These are phyloP conservation scores for Melanotaenia pygmaea DNA, from an alignment of 2,797 vertebrate species.

Conservation along the genomic window DNA sequence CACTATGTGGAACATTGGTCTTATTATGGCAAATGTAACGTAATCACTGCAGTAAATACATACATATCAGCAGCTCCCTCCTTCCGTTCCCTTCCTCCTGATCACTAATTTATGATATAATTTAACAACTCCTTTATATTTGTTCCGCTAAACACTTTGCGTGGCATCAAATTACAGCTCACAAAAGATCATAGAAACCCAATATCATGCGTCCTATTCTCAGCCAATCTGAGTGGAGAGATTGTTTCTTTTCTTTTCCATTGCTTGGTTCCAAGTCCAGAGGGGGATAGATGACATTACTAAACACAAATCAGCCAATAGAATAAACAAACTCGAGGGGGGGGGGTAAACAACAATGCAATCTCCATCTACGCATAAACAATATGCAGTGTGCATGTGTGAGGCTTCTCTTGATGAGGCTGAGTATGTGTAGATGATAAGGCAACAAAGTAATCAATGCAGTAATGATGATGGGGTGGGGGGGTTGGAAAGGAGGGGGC, in stretches of 20 bases:
- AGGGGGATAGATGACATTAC: constrained; percentile 73
- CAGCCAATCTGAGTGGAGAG: constrained; percentile 70
- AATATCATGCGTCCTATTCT: constrained; percentile 75
- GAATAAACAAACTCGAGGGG: constrained; percentile 72
- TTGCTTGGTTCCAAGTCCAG: constrained; percentile 62
- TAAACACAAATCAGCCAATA: constrained; percentile 76
- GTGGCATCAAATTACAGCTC: constrained; percentile 72
- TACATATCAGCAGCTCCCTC: constrained; percentile 43
- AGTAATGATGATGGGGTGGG: constrained; percentile 64
- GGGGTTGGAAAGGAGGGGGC: constrained; percentile 5
- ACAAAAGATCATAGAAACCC: constrained; percentile 77
- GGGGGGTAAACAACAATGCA: constrained; percentile 74
- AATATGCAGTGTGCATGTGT: constrained; percentile 55
- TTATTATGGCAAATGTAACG: constrained; percentile 69
- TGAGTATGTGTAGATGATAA: constrained; percentile 78
- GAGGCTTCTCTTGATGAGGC: constrained; percentile 64
- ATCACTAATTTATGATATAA: constrained; percentile 79
- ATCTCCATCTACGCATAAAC: constrained; percentile 72
- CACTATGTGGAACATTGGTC: constrained; percentile 57
- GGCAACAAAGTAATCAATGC: constrained; percentile 78
- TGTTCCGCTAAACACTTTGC: constrained; percentile 76
- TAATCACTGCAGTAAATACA: constrained; percentile 71
- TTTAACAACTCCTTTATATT: constrained; percentile 74
- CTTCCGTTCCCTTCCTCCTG: constrained; percentile 60
- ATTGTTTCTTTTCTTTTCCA: constrained; percentile 66